Evolutionary conservation across 2,113 vertebrate species (phyloP).

Genomic region (Apteryx owenii): DNA sequence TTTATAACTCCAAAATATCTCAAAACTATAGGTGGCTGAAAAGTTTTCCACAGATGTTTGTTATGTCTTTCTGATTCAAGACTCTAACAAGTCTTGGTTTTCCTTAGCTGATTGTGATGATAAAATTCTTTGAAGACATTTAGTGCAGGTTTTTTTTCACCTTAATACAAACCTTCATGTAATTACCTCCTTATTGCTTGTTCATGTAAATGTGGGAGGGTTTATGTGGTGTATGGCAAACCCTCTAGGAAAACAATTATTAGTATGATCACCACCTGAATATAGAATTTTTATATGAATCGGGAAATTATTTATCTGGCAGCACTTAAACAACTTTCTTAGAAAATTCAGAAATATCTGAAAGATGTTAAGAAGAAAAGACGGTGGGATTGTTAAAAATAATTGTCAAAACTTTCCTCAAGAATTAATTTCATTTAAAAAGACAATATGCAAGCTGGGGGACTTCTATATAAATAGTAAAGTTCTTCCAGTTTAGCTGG

Average conservation of each 20-base stretch:
- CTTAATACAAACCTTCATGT: neutral
- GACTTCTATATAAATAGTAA: neutral
- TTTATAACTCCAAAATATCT: neutral
- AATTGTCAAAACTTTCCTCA: neutral
- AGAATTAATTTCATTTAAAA: neutral
- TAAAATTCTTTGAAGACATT: neutral
- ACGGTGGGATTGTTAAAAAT: neutral
- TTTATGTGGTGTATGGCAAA: neutral
- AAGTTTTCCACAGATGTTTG: neutral
- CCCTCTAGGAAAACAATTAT: neutral
- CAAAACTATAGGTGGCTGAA: neutral
- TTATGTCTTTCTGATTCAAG: neutral
- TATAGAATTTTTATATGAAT: neutral
- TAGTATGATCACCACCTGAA: neutral
- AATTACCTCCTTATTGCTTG: neutral
- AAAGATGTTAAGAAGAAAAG: neutral
- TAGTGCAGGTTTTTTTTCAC: neutral
- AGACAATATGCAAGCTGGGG: neutral
- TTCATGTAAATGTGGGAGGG: neutral
- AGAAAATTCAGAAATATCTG: neutral
- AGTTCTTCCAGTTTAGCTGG: neutral
- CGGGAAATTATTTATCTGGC: neutral
- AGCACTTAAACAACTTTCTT: neutral
- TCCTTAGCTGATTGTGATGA: neutral
- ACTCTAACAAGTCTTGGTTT: neutral